Evolutionary conservation across 30 jellyfish, hydroid and myxozoan species (phyloP), one percentile per base, ranked within the genome.

Genomic region (Pelagia noctiluca): DNA sequence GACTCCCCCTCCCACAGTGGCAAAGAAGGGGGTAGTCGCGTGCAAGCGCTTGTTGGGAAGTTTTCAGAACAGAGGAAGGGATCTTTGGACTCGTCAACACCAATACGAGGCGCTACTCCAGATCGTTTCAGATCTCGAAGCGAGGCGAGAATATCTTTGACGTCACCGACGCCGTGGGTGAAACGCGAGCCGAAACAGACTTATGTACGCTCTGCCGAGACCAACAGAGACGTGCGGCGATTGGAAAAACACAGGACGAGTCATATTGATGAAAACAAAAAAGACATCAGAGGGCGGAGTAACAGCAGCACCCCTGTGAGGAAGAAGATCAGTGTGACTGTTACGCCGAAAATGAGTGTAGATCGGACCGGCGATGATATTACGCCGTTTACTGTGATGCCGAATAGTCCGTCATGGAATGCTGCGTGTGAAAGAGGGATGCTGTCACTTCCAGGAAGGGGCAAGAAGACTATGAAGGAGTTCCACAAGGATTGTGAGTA

Each of bases 381-480:
- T 0, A 65, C 89, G n/a, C 96, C 89, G 21, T 46, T 76, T 50
- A 92, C 87, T 35, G 68, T 62, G 16, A 64, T 76, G 33, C 90
- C 94, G 1, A 72, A 66, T 72, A 88, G 93, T 50, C 95, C 97
- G 1, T 54, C 83, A 11, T 65, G 90, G 82, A 0, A 18, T 18
- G 82, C 71, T 3, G 85, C 83, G 13, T 88, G 83, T 37, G 86
- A 75, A 32, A 88, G 95, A 35, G 97, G 95, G 22, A 92, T 86
- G 80, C 61, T 71, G 24, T 65, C 98, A 0, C 65, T 85, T 31
- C 98, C 98, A n/a, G 91, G 95, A 19, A 74, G 96, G 36, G 88
- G 98, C 19, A 86, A 65, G 78, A 85, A 80, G 50, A 25, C 37
- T 46, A 33, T 24, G 0, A 49, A 75, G n/a, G n/a, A n/a, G n/a